Base-by-base conservation (phyloP, 2,888 invertebrate genomes). In the Xanthorhoe designata region DNA sequence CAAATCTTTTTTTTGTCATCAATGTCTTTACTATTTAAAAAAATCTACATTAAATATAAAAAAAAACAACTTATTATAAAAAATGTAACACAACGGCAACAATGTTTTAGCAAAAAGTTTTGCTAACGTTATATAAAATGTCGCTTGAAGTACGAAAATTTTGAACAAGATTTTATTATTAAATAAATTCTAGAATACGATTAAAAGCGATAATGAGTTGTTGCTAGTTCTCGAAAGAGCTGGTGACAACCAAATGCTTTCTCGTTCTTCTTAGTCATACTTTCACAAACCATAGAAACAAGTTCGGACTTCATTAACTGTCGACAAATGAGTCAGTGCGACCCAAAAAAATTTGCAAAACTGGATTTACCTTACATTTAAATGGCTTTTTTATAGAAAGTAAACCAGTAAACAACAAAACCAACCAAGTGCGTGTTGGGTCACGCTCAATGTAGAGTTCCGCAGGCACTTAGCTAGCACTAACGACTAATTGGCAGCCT, bases 271-370 rank as follows among this genome's bases (percentile, higher is more conserved):
- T 64, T 62, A 42, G n/a, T 42, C 29, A 42, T 51, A 68, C 73
- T 73, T 71, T 73, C 73, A 69, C 69, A 58, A 55, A n/a, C 32
- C 19, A 53, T 24, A 54, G 17, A 55, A 50, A 29, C 61, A 38
- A 49, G 64, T 68, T 63, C 61, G 19, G 29, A 55, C 60, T 49
- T 24, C 17, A 58, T 63, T 68, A 64, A 32, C 50, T 57, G 56
- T 19, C 8, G 10, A 35, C 13, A 64, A 59, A 64, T 71, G 66
- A 71, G 54, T 73, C 69, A 69, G 60, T 57, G 52, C 13, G 32
- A 24, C 51, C 64, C 51, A 15, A 15, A 47, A 42, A 49, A 51
- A 38, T 47, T 9, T 0, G 6, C 24, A 49, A 54, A 69, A 64
- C 54, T 19, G 61, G 53, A 42, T 53, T 24, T 32, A 45, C 10